Evolutionary conservation across 2,113 vertebrate species (phyloP).

Genomic region (Passer domesticus): DNA sequence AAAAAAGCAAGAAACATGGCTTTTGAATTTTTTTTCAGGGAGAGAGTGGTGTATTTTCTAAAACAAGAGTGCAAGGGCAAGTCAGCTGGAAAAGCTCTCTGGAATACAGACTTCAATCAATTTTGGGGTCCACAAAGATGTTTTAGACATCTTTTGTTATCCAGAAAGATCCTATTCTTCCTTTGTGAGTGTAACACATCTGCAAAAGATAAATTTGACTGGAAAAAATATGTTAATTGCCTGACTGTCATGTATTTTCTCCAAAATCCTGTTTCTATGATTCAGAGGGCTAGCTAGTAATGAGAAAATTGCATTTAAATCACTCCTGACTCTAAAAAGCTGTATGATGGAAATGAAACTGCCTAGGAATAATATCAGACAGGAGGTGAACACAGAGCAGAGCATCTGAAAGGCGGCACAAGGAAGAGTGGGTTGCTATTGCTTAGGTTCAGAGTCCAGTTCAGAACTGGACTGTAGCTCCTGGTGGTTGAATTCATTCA

Average conservation of each 20-base stretch:
- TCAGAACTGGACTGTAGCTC: background rate
- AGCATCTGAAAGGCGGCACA: background rate
- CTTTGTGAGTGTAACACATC: background rate
- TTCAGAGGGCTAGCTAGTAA: background rate
- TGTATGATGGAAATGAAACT: background rate
- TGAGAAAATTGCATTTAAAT: background rate
- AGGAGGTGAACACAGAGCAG: background rate
- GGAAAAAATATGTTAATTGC: background rate
- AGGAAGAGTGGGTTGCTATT: background rate
- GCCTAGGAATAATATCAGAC: background rate
- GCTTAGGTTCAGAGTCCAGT: background rate
- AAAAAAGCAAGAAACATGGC: too few species aligned
- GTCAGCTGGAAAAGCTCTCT: background rate
- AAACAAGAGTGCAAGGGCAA: background rate
- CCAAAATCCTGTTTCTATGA: background rate
- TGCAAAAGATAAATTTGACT: background rate
- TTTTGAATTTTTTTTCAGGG: background rate
- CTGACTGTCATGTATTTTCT: background rate
- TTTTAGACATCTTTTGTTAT: background rate
- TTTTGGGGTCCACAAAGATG: background rate
- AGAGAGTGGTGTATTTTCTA: background rate
- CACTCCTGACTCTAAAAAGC: background rate
- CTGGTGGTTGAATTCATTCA: background rate
- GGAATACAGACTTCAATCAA: background rate
- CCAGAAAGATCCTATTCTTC: background rate